Evolutionary conservation across 2,797 vertebrate species (phyloP), one percentile per base, ranked within the genome.

Genomic region (Champsocephalus gunnari): DNA sequence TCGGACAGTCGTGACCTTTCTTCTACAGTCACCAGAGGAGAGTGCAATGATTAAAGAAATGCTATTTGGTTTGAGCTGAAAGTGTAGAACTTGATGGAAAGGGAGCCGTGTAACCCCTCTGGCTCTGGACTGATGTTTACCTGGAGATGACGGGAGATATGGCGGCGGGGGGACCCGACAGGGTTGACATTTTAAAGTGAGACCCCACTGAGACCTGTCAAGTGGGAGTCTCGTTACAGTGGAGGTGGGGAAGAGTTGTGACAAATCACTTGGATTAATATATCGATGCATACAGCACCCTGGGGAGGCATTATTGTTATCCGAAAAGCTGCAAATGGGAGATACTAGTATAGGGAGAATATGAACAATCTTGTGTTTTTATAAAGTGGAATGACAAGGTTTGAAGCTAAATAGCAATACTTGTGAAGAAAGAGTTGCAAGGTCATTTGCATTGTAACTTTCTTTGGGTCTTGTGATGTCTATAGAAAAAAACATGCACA

Each of bases 121-220:
- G 1, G 61, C 72, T 57, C 63, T 3, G 41, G 71, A 51, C 43
- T 55, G 66, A 66, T 75, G 84, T 82, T 87, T 74, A 81, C 75
- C 77, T 71, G 66, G 60, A 78, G 14, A 78, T 77, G 71, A 87
- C 74, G 82, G 59, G 24, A 68, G 75, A 84, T 73, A 64, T 68
- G 75, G 87, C 12, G 21, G 59, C 28, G 9, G 43, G 70, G 59
- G 49, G 75, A 71, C 79, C 64, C 63, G 85, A 90, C 86, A 77
- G 78, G 49, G 64, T 12, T 90, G 88, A 87, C 81, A 88, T 91
- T 91, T 89, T 73, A 75, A 87, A 77, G 79, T 55, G 69, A 79
- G 80, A 61, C 64, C 81, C 74, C 12, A 44, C 84, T 45, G 81
- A 66, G 71, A 66, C 41, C 6, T 2, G 81, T 85, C 82, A 68